Evolutionary conservation across 2,113 vertebrate genomes (phyloP), one percentile per base, ranked within the genome.

Genomic region (Aegotheles bennettii): DNA sequence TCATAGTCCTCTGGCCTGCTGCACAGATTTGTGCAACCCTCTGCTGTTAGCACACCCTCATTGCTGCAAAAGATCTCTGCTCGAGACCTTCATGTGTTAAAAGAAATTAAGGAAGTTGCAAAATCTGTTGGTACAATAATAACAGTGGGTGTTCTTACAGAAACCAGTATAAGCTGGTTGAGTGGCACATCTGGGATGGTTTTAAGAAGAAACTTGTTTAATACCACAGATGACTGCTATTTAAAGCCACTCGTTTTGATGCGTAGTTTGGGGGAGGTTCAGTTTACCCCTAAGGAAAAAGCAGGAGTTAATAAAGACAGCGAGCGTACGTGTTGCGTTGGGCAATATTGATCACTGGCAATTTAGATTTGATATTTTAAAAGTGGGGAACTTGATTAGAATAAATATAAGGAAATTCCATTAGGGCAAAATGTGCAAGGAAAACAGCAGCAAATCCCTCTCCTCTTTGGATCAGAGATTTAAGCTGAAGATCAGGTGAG

Each of bases 121-220:
- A 96, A 97, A 94, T 96, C 94, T 95, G 93, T 91, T 97, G 94
- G 91, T 97, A 97, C 88, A 97, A 96, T 96, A 97, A 97, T 97
- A 97, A 96, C 95, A 97, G 95, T 94, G 94, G 95, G 94, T 96
- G 94, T 97, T 96, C 94, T 96, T 92, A 95, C 94, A 96, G 93
- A 97, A 97, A 96, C 95, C 95, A 97, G 92, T 94, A 91, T 95
- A 93, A 96, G 84, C 97, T 96, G 91, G 95, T 95, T 96, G 94
- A 97, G 93, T 93, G 95, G 96, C 95, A 97, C 96, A 97, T 97
- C 96, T 97, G 97, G 96, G 95, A 97, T 84, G 94, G 82, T 97
- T 97, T 97, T 97, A 94, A 96, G 94, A 95, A 94, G 93, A 94
- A 97, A 97, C 89, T 96, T 96, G 96, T 94, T 97, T 96, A 97